phyloP scores from a whole-genome alignment of 2,888 invertebrate species.

The Dromius quadrimaculatus region DNA sequence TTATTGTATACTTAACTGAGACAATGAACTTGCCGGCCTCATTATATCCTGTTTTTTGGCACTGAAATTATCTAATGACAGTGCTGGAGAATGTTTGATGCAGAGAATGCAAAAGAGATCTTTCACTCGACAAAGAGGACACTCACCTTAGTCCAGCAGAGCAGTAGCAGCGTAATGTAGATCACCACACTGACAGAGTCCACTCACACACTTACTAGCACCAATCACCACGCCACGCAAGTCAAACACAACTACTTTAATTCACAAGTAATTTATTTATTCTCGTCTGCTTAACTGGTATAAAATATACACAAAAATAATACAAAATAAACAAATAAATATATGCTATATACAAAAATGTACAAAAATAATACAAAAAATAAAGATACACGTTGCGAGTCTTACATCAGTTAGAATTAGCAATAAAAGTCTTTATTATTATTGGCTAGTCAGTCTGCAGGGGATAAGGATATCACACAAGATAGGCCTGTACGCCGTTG shows the following conservation, averaged over 20 bases:
- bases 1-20: conserved; percentile 4
- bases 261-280: conserved; percentile 66
- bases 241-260: conserved; percentile 56
- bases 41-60: conserved; percentile 1
- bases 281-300: conserved; percentile 64
- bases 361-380: conserved; percentile 67
- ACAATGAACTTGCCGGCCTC: not conserved
- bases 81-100: not conserved
- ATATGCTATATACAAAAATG: conserved; percentile 67
- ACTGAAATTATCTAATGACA: conserved; percentile 9
- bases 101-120: not conserved
- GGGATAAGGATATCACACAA: conserved; percentile 71
- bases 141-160: conserved; percentile 41
- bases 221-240: conserved; percentile 53
- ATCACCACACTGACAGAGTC: not conserved
- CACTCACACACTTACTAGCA: conserved; percentile 25
- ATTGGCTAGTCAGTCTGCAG: conserved; percentile 49
- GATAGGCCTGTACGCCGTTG: conserved; percentile 75
- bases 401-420: conserved; percentile 52
- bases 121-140: conserved; percentile 30
- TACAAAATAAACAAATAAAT: conserved; percentile 67
- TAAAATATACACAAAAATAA: conserved; percentile 67
- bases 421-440: conserved; percentile 51
- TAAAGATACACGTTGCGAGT: conserved; percentile 52
- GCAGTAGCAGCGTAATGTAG: conserved; percentile 1